Conservation (phyloP, 2,113 vertebrate species). For the Cinclus cinclus region DNA sequence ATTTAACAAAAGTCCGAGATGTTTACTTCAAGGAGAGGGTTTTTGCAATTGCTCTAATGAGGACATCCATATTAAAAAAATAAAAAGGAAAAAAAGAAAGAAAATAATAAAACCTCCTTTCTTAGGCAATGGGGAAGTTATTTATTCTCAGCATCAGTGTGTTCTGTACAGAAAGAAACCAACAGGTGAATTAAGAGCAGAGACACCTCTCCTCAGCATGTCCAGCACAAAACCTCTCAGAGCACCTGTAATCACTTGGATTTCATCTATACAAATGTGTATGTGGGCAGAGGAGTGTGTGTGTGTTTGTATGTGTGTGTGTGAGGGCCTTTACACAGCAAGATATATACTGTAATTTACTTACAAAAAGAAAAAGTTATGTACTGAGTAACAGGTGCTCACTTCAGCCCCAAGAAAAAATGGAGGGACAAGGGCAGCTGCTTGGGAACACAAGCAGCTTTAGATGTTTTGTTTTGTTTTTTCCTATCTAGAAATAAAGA, state of each 20-base stretch:
- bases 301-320: neutral
- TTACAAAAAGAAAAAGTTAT: conserved; percentile 11
- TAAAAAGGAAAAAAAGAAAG: neutral
- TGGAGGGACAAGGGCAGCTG: conserved; percentile 37
- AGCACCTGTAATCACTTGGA: neutral
- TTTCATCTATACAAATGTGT: neutral
- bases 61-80: neutral
- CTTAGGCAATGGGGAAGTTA: conserved; percentile 37
- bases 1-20: neutral
- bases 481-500: conserved; percentile 29
- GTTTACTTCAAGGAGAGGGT: neutral
- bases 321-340: conserved; percentile 36
- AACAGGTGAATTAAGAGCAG: conserved; percentile 39
- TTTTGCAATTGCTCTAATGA: neutral
- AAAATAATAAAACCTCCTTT: conserved; percentile 32
- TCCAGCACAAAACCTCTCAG: neutral
- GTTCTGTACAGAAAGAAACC: conserved; percentile 48
- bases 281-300: neutral
- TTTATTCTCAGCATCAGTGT: conserved; percentile 33
- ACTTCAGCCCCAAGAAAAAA: conserved; percentile 30
- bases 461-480: conserved; percentile 11
- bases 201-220: neutral
- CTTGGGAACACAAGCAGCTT: conserved; percentile 53
- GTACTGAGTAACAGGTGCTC: conserved; percentile 50
- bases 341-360: conserved; percentile 44